Conservation (phyloP, 2,797 vertebrate genomes). For the Tadarida brasiliensis region DNA sequence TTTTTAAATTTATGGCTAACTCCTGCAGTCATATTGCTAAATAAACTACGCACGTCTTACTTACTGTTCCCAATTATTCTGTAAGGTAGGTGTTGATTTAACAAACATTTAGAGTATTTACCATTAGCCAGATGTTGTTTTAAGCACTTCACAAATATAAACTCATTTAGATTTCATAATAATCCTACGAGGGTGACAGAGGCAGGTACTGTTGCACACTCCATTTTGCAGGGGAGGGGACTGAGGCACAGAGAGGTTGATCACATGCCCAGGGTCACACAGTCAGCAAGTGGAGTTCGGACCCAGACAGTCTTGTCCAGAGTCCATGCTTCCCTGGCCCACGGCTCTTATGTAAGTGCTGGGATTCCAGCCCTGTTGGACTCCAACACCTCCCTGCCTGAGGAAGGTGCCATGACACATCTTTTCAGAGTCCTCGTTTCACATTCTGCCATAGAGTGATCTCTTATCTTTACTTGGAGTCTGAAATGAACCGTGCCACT, state of each 20-base stretch:
- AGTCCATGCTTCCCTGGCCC: neutral
- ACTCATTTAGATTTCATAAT: neutral
- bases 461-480: neutral
- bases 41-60: neutral
- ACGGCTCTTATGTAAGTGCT: neutral
- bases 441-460: neutral
- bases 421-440: neutral
- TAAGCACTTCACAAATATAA: neutral
- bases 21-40: neutral
- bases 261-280: neutral
- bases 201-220: fast-evolving
- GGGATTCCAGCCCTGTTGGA: neutral
- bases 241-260: neutral
- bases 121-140: neutral
- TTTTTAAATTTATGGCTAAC: neutral
- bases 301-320: neutral
- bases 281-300: neutral
- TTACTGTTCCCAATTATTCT: slow-evolving; percentile 2
- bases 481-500: neutral
- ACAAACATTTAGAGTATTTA: neutral
- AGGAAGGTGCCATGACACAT: neutral
- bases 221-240: neutral
- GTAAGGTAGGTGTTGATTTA: neutral
- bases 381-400: neutral
- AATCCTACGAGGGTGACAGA: neutral